Evolutionary conservation across 1,140 invertebrate species (phyloP), one percentile per base, ranked within the genome.

Genomic region (Penaeus japonicus): DNA sequence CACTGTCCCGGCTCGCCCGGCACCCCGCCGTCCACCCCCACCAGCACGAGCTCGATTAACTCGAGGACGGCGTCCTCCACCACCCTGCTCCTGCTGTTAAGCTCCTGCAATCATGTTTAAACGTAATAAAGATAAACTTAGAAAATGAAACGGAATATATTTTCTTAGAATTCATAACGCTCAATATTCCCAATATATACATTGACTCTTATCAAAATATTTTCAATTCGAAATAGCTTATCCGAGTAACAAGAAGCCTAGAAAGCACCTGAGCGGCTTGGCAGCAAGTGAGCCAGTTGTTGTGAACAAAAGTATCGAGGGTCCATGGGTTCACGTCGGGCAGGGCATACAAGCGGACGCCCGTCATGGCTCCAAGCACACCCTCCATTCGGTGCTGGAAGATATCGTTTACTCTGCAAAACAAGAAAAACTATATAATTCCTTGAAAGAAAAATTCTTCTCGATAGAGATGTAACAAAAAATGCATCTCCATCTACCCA

Each of bases 51-150:
- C 87, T 96, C 95, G 22, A 98, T 93, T 24, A 98, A 95, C 93
- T 98, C 97, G 92, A 97, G 96, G 0, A 98, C 97, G 0, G 97
- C 97, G 93, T 98, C 96, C 92, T 98, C 97, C 1, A 98, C 95
- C 95, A 98, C 97, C 80, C 96, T 93, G 92, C 97, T 98, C 92
- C 98, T 97, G 79, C 96, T 94, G 92, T 97, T 96, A 24, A 97
- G 92, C 92, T 97, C 96, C 93, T 93, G 10, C 47, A 47, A 12
- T 47, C 10, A 47, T 47, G 15, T 39, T 7, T 0, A 47, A 47
- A 12, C 47, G 10, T 47, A 47, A 47, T 12, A 47, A 47, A 47
- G 10, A 47, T 12, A 12, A 4, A 7, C 15, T 47, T 47, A 7
- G 4, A 47, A 15, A 47, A 15, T 15, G 47, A 47, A 47, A 15